These are phyloP conservation scores for Agrenia bidenticulata DNA, from an alignment of 2,888 invertebrate species.

Conservation along the genomic window DNA sequence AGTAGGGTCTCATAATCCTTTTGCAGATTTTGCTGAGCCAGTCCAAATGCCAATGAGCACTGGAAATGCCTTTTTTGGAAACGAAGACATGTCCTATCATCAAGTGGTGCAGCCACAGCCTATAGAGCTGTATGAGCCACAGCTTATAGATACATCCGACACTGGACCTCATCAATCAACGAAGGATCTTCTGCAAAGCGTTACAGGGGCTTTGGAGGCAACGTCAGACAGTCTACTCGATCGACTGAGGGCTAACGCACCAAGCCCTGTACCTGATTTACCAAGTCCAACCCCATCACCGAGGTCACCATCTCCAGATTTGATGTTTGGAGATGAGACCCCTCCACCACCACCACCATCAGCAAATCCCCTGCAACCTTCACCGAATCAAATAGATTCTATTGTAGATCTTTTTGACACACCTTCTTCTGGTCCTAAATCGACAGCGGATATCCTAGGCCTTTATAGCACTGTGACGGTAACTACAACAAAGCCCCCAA, in stretches of 20 bases:
- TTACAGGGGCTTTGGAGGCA: conserved; percentile 85
- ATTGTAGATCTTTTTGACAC: conserved; percentile 53
- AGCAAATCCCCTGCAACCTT: conserved; percentile 51
- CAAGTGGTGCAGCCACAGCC: conserved; percentile 38
- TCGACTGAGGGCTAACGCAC: conserved; percentile 79
- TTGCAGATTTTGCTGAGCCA: conserved; percentile 40
- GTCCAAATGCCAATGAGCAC: conserved; percentile 19
- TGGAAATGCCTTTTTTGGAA: conserved; percentile 11
- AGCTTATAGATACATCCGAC: conserved; percentile 58
- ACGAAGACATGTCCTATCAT: conserved; percentile 7
- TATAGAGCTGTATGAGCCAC: conserved; percentile 8
- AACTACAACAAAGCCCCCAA: conserved; percentile 59
- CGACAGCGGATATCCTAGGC: conserved; percentile 55
- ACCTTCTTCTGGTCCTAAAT: conserved; percentile 35
- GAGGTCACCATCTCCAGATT: conserved; percentile 50
- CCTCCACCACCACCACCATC: conserved; percentile 49
- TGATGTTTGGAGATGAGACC: conserved; percentile 39
- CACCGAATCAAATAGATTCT: conserved; percentile 44
- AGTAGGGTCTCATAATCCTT: conserved; percentile 46
- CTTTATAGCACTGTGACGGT: conserved; percentile 70
- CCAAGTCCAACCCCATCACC: conserved; percentile 79
- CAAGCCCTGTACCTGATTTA: conserved; percentile 68
- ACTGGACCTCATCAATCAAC: conserved; percentile 64
- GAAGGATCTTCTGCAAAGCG: conserved; percentile 79
- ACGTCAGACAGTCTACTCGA: conserved; percentile 80